Conservation (phyloP, 2,797 vertebrate genomes). For the Arctocebus calabarensis region DNA sequence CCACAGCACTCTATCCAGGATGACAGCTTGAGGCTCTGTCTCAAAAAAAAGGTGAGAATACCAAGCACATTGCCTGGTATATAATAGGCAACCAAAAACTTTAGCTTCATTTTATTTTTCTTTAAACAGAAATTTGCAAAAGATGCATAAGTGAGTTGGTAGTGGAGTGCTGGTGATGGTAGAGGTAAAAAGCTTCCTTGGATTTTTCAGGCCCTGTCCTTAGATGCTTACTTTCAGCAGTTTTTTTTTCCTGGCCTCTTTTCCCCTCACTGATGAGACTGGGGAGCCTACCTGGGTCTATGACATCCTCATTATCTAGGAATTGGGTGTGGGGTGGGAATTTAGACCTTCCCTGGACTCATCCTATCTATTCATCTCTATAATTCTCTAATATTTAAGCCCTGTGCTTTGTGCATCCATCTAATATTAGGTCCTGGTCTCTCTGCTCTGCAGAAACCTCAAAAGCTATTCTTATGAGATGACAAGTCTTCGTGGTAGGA, state of each 20-base stretch:
- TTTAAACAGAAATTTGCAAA: slow-evolving; percentile 47
- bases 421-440: not conserved
- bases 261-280: not conserved
- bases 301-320: not conserved
- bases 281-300: not conserved
- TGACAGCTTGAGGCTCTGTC: too few relatives aligned
- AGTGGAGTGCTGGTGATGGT: not conserved
- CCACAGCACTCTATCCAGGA: too few relatives aligned
- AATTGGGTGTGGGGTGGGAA: not conserved
- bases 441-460: not conserved
- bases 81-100: not conserved
- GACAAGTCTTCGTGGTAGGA: not conserved
- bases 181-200: not conserved
- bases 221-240: not conserved
- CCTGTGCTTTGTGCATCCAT: not conserved
- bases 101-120: not conserved
- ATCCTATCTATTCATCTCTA: not conserved
- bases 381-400: not conserved
- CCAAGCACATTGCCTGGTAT: not conserved
- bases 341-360: not conserved
- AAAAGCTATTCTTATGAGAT: not conserved
- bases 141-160: not conserved
- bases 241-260: not conserved
- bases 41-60: too few relatives aligned
- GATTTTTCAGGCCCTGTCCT: not conserved